Percentiles rank a stretch among this genome's conserved stretches.
These are phyloP conservation scores for Meloidogyne exigua DNA, from an alignment of 1,140 invertebrate genomes.

Conservation along the genomic window DNA sequence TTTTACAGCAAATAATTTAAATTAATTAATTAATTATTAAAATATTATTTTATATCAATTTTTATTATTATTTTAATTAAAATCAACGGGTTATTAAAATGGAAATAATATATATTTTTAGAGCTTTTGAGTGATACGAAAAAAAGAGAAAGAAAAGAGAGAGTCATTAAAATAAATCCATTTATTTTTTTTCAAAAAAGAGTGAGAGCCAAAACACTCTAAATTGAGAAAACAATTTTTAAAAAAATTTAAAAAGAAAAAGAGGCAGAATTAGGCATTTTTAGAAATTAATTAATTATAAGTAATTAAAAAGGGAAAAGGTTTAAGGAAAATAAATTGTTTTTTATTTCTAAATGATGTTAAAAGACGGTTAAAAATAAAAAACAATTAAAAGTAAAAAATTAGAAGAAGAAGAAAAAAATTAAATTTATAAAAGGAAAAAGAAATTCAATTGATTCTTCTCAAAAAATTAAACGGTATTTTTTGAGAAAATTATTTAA, in stretches of 20 bases:
- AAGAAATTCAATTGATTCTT: no score
- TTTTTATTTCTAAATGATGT: not conserved
- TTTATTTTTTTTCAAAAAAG: not conserved
- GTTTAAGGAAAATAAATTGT: no score
- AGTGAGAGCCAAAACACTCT: slow-evolving; percentile 1
- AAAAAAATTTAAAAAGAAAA: not conserved
- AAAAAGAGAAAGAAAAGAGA: not conserved
- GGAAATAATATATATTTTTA: not conserved
- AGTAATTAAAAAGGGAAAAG: no score
- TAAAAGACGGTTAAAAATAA: not conserved
- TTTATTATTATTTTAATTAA: no score
- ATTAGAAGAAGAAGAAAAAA: no score
- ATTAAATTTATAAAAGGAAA: no score
- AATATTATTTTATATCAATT: not conserved
- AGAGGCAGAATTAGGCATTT: not conserved
- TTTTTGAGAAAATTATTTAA: not conserved
- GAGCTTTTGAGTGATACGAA: not conserved
- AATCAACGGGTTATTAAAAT: not conserved
- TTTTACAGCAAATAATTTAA: no score
- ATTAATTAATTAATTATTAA: not conserved
- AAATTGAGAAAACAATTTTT: not conserved
- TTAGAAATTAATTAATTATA: not conserved
- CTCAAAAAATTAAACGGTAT: not conserved
- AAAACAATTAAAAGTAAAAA: not conserved
- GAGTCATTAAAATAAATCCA: not conserved